Conservation (phyloP, 2,888 invertebrate species). For the Pseudoips prasinana region DNA sequence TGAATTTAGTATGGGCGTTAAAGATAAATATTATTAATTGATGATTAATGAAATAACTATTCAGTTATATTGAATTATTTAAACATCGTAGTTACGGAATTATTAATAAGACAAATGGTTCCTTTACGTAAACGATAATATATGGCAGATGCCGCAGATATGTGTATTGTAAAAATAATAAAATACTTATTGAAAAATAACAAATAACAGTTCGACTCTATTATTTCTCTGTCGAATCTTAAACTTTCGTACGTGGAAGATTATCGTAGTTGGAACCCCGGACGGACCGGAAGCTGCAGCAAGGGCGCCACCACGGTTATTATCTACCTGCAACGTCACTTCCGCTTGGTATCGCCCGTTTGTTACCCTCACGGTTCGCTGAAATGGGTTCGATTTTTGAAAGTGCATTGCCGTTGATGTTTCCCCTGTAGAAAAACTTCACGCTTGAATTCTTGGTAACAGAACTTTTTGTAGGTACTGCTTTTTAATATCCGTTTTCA, state of each 20-base stretch:
- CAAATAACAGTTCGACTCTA: constrained; percentile 40
- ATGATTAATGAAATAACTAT: too few relatives aligned
- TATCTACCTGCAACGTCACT: constrained; percentile 77
- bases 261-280: constrained; percentile 64
- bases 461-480: constrained; percentile 4
- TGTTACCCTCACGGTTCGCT: constrained; percentile 33
- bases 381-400: constrained; percentile 43
- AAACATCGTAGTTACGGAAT: too few relatives aligned
- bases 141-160: too few relatives aligned
- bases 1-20: too few relatives aligned
- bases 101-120: too few relatives aligned
- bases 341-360: constrained; percentile 51
- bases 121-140: too few relatives aligned
- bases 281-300: constrained; percentile 70
- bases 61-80: too few relatives aligned
- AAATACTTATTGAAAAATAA: too few relatives aligned
- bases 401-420: constrained; percentile 27
- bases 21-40: too few relatives aligned
- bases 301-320: constrained; percentile 59
- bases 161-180: too few relatives aligned
- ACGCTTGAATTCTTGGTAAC: constrained; percentile 16
- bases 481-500: constrained; percentile 1
- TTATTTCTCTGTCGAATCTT: constrained; percentile 48
- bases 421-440: constrained; percentile 24
- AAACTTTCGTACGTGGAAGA: constrained; percentile 75